These are phyloP conservation scores for Metridium senile DNA, from an alignment of 92 coral and sea anemone species.

Conservation along the genomic window DNA sequence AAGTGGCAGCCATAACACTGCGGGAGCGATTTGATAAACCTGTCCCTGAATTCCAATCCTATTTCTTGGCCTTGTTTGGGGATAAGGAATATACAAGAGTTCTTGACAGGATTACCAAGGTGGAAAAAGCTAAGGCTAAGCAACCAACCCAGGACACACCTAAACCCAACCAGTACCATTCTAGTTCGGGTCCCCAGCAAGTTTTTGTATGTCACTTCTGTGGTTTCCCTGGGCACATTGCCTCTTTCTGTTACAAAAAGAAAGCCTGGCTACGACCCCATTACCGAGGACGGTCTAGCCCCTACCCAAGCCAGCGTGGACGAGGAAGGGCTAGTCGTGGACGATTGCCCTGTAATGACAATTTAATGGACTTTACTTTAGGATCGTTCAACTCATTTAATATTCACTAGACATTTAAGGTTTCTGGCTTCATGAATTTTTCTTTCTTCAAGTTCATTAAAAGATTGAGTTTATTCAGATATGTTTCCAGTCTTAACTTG, in stretches of 20 bases:
- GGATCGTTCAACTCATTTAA: too few species aligned
- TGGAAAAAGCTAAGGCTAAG: conserved; percentile 13
- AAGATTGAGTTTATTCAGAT: too few species aligned
- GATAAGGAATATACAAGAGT: conserved; percentile 50
- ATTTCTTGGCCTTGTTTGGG: conserved; percentile 41
- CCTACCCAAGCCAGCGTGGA: conserved; percentile 13
- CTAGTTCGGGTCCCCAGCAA: too few species aligned
- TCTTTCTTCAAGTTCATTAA: too few species aligned
- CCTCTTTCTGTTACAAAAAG: conserved; percentile 18
- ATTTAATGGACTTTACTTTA: too few species aligned
- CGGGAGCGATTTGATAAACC: conserved; percentile 2
- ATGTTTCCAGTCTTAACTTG: too few species aligned
- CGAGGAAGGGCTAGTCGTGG: not conserved
- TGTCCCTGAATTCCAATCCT: conserved; percentile 18
- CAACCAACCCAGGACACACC: too few species aligned
- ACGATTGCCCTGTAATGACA: not conserved
- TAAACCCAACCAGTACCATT: too few species aligned
- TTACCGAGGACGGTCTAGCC: conserved; percentile 14
- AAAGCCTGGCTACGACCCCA: conserved; percentile 2
- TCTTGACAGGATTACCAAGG: conserved; percentile 17
- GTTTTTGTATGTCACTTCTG: conserved; percentile 40
- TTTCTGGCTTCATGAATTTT: too few species aligned
- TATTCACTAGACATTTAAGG: too few species aligned
- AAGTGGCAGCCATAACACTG: conserved; percentile 10
- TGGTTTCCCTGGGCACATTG: conserved; percentile 50